Evolutionary conservation across 2,113 vertebrate genomes (phyloP).

Genomic region (Chamaetylas fuelleborni): DNA sequence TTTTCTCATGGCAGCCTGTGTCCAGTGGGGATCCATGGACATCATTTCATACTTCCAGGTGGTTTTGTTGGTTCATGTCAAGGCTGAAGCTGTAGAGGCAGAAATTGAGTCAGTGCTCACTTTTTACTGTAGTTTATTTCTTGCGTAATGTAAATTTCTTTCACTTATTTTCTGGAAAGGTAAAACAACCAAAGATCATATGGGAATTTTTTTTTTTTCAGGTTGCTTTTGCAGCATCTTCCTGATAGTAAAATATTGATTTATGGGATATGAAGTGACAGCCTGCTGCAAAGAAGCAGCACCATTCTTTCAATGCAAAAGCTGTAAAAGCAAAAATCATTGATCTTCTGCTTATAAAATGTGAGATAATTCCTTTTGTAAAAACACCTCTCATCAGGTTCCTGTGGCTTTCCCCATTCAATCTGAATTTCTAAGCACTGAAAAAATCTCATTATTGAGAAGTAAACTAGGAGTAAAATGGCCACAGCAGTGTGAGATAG

Average conservation of each 20-base stretch:
- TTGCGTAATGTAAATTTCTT: background rate
- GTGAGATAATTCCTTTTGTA: background rate
- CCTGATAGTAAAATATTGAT: background rate
- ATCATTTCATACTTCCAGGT: background rate
- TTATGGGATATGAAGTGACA: background rate
- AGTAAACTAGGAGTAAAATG: conserved; percentile 31
- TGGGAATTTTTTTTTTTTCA: background rate
- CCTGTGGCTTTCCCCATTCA: background rate
- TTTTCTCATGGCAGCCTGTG: background rate
- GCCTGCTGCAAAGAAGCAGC: background rate
- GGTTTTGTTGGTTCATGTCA: background rate
- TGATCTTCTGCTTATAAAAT: background rate
- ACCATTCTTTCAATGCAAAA: background rate
- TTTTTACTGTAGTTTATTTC: background rate
- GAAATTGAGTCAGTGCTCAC: background rate
- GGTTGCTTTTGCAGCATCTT: background rate
- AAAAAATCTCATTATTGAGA: conserved; percentile 35
- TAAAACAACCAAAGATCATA: background rate
- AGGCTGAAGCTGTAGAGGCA: background rate
- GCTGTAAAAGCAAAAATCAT: background rate
- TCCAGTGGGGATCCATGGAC: background rate
- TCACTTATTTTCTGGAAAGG: background rate
- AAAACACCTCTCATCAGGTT: background rate
- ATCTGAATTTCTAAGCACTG: conserved; percentile 27
- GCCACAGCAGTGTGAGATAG: conserved; percentile 2